phyloP scores from a whole-genome alignment of 2,113 vertebrate genomes.

The Coryphaenoides rupestris region DNA sequence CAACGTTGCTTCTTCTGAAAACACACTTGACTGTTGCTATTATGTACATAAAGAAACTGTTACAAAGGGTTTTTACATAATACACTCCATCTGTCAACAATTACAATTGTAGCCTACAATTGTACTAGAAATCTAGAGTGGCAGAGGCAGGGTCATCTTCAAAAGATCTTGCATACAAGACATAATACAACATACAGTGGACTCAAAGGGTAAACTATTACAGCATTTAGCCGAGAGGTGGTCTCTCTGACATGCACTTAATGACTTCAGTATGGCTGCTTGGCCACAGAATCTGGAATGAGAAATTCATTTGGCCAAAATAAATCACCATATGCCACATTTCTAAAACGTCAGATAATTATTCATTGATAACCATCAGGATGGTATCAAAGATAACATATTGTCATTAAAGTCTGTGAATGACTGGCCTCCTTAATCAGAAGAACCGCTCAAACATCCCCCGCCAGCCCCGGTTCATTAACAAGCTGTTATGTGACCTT shows the following conservation, averaged over 20 bases:
- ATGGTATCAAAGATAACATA: too few species aligned
- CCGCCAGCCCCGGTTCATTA: conserved; percentile 26
- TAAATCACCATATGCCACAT: not conserved
- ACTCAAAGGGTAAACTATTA: conserved; percentile 3
- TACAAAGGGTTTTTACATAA: too few species aligned
- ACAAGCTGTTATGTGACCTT: conserved; percentile 56
- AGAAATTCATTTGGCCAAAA: not conserved
- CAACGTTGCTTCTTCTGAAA: conserved; percentile 23
- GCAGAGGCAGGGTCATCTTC: too few species aligned
- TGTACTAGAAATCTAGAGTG: too few species aligned
- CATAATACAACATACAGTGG: not conserved
- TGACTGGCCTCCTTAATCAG: too few species aligned
- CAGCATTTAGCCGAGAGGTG: conserved; percentile 3
- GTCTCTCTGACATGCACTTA: not conserved
- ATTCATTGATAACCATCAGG: too few species aligned
- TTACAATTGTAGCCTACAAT: too few species aligned
- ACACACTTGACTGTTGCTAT: not conserved
- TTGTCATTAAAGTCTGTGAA: too few species aligned
- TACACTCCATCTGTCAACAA: too few species aligned
- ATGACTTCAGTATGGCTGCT: not conserved
- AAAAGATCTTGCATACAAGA: too few species aligned
- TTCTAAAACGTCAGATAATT: not conserved
- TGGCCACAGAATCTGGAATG: too few species aligned
- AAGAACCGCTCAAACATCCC: not conserved
- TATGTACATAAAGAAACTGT: too few species aligned